A percentile compares a stretch with the other conserved stretches of the same genome.
These are phyloP conservation scores for Telmatherina bonti DNA, from an alignment of 2,797 vertebrate species.

Conservation along the genomic window DNA sequence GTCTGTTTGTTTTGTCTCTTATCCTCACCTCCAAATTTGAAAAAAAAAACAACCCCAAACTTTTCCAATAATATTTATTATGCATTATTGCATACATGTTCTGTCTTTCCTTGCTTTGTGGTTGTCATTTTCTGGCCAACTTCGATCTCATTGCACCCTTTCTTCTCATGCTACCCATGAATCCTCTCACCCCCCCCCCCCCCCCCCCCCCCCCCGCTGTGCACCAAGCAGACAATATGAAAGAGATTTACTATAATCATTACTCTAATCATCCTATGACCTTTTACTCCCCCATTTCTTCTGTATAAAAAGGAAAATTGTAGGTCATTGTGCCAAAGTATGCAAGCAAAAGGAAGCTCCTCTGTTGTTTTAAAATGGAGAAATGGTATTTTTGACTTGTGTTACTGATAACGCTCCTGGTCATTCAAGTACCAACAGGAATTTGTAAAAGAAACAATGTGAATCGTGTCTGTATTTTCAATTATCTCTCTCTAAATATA, in stretches of 20 bases:
- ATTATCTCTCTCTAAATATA: too few relatives aligned
- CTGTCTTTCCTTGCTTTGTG: not conserved
- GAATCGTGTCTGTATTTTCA: too few relatives aligned
- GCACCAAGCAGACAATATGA: constrained; percentile 37
- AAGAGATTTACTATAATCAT: constrained; percentile 63
- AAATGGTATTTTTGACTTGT: not conserved
- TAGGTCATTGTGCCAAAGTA: constrained; percentile 62
- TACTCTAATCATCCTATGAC: constrained; percentile 58
- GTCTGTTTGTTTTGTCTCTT: not conserved
- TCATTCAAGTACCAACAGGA: too few relatives aligned
- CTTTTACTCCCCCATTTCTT: constrained; percentile 47
- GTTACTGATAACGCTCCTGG: not conserved
- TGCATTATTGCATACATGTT: not conserved
- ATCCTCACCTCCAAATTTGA: not conserved
- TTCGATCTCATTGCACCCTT: constrained; percentile 4
- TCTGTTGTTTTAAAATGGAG: constrained; percentile 3
- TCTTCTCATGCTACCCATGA: constrained; percentile 18
- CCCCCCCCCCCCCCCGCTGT: too few relatives aligned
- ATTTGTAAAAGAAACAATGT: too few relatives aligned
- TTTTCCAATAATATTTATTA: not conserved
- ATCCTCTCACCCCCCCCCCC: constrained; percentile 11
- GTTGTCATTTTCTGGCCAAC: not conserved
- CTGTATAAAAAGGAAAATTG: constrained; percentile 52
- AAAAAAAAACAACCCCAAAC: too few relatives aligned
- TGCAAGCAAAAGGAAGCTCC: constrained; percentile 22